A percentile compares a stretch with the other conserved stretches of the same genome.
Conservation (phyloP, 2,888 invertebrate genomes). For the Mythimna impura region DNA sequence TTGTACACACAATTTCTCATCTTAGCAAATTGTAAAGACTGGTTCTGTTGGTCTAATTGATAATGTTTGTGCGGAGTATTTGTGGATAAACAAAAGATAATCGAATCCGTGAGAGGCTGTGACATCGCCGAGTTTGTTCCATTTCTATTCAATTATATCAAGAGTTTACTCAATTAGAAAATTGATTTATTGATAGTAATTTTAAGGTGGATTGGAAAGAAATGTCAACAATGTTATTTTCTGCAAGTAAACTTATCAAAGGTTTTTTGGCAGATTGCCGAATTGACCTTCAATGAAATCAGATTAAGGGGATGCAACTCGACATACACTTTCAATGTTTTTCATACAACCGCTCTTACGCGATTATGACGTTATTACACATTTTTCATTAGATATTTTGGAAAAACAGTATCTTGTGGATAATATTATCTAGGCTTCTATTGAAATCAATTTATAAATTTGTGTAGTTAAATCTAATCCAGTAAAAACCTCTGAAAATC, state of each 20-base stretch:
- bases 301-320: too few species aligned
- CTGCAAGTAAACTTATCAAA: neutral
- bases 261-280: neutral
- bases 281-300: neutral
- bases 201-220: neutral
- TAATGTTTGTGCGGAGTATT: conserved; percentile 35
- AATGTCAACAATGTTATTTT: neutral
- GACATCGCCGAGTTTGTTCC: conserved; percentile 33
- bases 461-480: too few species aligned
- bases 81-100: conserved; percentile 45
- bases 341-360: too few species aligned
- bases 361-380: too few species aligned
- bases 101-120: conserved; percentile 33
- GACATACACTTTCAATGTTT: too few species aligned
- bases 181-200: conserved; percentile 1
- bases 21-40: conserved; percentile 13
- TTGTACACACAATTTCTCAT: neutral
- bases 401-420: too few species aligned
- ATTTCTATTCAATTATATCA: conserved; percentile 32
- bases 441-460: too few species aligned
- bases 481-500: too few species aligned
- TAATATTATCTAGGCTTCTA: too few species aligned
- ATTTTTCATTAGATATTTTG: too few species aligned
- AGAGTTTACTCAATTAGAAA: conserved; percentile 30
- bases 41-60: conserved; percentile 35